Base-by-base conservation (phyloP, 2,113 vertebrate species). In the Ivindomyrus marchei region DNA sequence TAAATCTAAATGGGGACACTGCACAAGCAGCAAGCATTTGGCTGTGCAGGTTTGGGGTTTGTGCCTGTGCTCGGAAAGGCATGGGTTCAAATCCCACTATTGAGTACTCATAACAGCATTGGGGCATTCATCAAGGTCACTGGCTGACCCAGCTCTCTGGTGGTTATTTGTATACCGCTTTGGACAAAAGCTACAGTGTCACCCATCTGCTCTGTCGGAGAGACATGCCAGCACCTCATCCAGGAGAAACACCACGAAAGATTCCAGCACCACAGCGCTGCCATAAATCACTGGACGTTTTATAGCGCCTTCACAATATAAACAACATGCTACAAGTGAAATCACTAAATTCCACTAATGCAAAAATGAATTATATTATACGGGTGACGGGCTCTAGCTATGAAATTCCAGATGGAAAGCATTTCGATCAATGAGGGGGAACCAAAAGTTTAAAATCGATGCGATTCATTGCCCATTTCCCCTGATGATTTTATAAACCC, bases 331-430 rank as follows among this genome's bases (percentile, higher is more conserved):
- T 42, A 19, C 74, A 80, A 42, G 15, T 39, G 74, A 80, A 80
- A 80, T 80, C 36, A 36, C 74, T 5, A 80, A 80, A 80, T 80
- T 42, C 74, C 74, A 80, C 74, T 80, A 42, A 17, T 80, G 74
- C 36, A 42, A 80, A 47, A 49, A n/a, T 86, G 84, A 86, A 49
- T 49, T 50, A 15, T 24, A 49, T 47, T 47, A 50, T 86, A 27
- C 4, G 74, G 74, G 47, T 80, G 42, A 50, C 5, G 9, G 84
- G 47, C n/a, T 86, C 2, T 50, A 47, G n/a, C n/a, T 15, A 6
- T 47, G 84, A 86, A 86, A 86, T 47, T 47, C 24, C 45, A 86
- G 47, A 86, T 86, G 84, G 83, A 85, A 85, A 47, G 21, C 42
- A 27, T 86, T n/a, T 86, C 84, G 3, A 86, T 50, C 84, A 49